Evolutionary conservation across 1,140 invertebrate species (phyloP), one percentile per base, ranked within the genome.

Genomic region (Lineus longissimus): DNA sequence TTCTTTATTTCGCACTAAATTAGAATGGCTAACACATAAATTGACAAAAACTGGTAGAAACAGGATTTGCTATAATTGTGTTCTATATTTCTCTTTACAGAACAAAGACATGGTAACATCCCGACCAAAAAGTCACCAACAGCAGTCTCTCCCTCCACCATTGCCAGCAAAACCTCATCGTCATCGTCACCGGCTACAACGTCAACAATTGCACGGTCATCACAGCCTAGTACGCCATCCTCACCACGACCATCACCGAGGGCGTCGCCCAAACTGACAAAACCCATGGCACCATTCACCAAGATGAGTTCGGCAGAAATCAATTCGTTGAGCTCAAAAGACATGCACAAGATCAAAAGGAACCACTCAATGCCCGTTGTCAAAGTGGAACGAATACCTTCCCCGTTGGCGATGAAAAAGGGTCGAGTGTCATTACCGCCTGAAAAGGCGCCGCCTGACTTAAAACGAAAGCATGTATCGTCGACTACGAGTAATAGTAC

Each of bases 311-410:
- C n/a, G 9, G 47, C 47, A 27, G 47, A 4, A 51, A 51, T 36
- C 33, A 36, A 36, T 36, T 36, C n/a, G n/a, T 51, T n/a, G n/a
- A 51, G 4, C n/a, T 23, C 19, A 51, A 27, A 51, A 51, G 47
- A 27, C 47, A 6, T 51, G 47, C 47, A 51, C 19, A 27, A 51
- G 47, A 51, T 43, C 23, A 61, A 69, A 59, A 67, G 64, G 61
- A 74, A 74, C 56, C 73, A 74, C 61, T 69, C 74, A 29, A 70
- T 76, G 64, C 78, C 79, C 63, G 73, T 81, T 31, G 79, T 81
- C n/a, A 79, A 79, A 67, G 72, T 81, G 19, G 79, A 81, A 64
- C 68, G 76, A 40, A 81, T 80, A 69, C 70, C 73, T 22, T 67
- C 65, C 6, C 57, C 64, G 22, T 19, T 69, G 15, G 23, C 56